Evolutionary conservation across 2,888 invertebrate genomes (phyloP), one percentile per base, ranked within the genome.

Genomic region (Pollenia amentaria): DNA sequence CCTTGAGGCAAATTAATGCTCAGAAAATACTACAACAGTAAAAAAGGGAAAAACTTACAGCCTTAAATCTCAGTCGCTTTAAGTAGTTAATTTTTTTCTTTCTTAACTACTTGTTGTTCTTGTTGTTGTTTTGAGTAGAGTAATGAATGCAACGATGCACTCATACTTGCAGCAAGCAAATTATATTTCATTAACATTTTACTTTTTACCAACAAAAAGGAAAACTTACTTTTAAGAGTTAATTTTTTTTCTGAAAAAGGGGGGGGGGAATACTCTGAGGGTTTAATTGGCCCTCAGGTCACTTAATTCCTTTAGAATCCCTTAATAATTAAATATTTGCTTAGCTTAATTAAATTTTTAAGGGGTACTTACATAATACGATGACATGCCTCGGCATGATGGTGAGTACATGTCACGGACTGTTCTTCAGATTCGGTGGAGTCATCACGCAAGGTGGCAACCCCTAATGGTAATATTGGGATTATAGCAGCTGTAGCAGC

Each of bases 401-500:
- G 90, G 89, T 93, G 93, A 83, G 92, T 91, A 88, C 93, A 93
- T 88, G 93, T 93, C 92, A 93, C 90, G 90, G 93, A 93, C 90
- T 93, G 93, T 89, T 93, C 93, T 89, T 93, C 93, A 82, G 93
- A 93, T 90, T 93, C 93, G 88, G 93, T 93, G 89, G 93, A 93
- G 91, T 93, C 93, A 93, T 93, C 93, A 90, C 93, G 93, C 88
- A 93, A 90, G 89, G 93, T 92, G 88, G 93, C 93, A 91, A 93
- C 93, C 90, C 93, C 93, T 88, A 93, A 91, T 90, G 93, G 93
- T 90, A 93, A 85, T 85, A 93, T 93, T 53, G 93, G 93, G 88
- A 93, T 93, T 89, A 93, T 93, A 88, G 93, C 93, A 92, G 93
- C 93, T 92, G 93, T 93, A 88, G 93, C 93, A 91, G 93, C 93